Conservation (phyloP, 1,140 invertebrate genomes). For the Zaprionus ghesquierei region DNA sequence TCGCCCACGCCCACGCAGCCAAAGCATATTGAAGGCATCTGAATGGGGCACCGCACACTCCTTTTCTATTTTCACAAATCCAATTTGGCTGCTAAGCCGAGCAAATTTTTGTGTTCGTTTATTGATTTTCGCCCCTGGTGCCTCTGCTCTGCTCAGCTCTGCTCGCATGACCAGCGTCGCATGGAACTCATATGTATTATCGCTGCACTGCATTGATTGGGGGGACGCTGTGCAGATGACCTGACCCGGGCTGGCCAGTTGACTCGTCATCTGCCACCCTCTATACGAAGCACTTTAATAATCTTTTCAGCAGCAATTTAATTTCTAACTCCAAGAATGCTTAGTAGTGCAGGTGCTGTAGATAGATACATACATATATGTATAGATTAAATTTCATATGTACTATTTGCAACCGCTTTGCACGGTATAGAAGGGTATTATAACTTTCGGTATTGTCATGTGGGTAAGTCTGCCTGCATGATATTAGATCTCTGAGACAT, state of each 20-base stretch:
- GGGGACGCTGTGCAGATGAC: not conserved
- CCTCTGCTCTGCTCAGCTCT: not conserved
- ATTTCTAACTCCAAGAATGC: not conserved
- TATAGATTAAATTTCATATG: too few relatives aligned
- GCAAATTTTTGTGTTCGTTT: conserved; percentile 48
- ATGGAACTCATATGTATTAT: conserved; percentile 5
- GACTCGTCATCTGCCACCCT: not conserved
- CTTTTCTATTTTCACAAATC: conserved; percentile 52
- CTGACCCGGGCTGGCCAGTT: not conserved
- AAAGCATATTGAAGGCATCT: conserved; percentile 4
- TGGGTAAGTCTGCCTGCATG: too few relatives aligned
- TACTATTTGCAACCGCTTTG: too few relatives aligned
- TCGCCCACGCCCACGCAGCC: not conserved
- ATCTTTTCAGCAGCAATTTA: not conserved
- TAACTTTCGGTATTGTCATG: too few relatives aligned
- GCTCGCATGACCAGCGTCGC: not conserved
- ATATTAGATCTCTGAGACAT: too few relatives aligned
- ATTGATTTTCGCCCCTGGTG: conserved; percentile 56
- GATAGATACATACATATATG: too few relatives aligned
- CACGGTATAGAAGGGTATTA: too few relatives aligned
- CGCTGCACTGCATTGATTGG: not conserved
- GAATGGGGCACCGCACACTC: not conserved
- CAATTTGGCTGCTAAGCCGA: conserved; percentile 73
- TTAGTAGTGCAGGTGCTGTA: not conserved
- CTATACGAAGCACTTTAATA: not conserved